Percentiles rank a stretch among this genome's conserved stretches.
phyloP scores from a whole-genome alignment of 2,888 invertebrate species.

The Piscicola geometra region DNA sequence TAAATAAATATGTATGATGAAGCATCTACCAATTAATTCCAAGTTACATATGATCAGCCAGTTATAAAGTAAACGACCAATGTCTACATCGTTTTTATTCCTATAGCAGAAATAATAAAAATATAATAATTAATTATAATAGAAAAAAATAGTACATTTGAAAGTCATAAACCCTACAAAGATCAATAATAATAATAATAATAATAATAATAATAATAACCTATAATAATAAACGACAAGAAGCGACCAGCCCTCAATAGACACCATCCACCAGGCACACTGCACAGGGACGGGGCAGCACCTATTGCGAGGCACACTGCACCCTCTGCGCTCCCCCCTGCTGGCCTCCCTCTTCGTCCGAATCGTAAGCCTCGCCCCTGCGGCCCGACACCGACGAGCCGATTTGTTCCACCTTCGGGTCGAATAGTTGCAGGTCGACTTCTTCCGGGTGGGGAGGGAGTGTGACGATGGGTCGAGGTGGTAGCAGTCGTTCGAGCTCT shows the following conservation, averaged over 20 bases:
- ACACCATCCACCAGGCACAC: too few relatives aligned
- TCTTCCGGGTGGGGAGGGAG: conserved; percentile 73
- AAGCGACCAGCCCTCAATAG: too few relatives aligned
- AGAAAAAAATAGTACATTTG: too few relatives aligned
- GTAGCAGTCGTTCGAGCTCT: conserved; percentile 50
- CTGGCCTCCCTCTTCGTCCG: conserved; percentile 48
- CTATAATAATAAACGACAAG: too few relatives aligned
- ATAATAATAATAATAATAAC: neutral
- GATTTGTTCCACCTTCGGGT: conserved; percentile 64
- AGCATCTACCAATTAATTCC: too few relatives aligned
- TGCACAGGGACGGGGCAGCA: neutral
- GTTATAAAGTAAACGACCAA: too few relatives aligned
- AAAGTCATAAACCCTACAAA: neutral
- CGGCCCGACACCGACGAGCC: conserved; percentile 33
- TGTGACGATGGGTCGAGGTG: conserved; percentile 60
- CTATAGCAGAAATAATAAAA: too few relatives aligned
- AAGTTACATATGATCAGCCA: too few relatives aligned
- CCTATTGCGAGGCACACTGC: conserved; percentile 38
- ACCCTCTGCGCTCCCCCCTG: conserved; percentile 39
- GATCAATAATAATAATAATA: neutral
- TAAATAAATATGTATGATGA: too few relatives aligned
- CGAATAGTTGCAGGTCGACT: conserved; percentile 68
- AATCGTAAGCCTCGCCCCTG: conserved; percentile 44
- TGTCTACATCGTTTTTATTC: too few relatives aligned
- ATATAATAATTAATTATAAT: too few relatives aligned